Conservation (phyloP, 2,888 invertebrate species). For the Deilephila porcellus region DNA sequence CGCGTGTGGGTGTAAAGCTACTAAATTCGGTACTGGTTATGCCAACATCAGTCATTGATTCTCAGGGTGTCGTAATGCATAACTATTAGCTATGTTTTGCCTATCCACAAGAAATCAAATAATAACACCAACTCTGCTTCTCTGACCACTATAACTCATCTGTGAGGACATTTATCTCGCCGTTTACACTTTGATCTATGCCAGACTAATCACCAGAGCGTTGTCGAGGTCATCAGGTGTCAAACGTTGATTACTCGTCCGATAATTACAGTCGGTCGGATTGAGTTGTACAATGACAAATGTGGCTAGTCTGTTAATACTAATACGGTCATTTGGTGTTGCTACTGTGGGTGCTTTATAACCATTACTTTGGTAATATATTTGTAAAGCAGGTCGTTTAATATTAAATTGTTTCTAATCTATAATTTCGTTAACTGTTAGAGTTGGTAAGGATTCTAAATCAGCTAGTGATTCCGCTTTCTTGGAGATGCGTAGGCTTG, state of each 20-base stretch:
- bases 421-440: too few relatives aligned
- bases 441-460: too few relatives aligned
- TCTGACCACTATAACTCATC: background rate
- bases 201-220: background rate
- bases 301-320: background rate
- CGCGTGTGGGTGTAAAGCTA: slow-evolving; percentile 4
- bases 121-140: background rate
- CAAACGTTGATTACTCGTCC: slow-evolving; percentile 11
- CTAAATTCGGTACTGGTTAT: background rate
- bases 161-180: background rate
- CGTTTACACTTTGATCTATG: slow-evolving; percentile 10
- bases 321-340: background rate
- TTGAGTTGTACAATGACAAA: slow-evolving; percentile 21
- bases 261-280: background rate
- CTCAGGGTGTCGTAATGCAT: background rate
- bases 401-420: too few relatives aligned
- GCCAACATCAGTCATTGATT: background rate
- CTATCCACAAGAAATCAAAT: background rate
- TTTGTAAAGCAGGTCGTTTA: too few relatives aligned
- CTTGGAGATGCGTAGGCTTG: too few relatives aligned
- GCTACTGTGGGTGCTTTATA: slow-evolving; percentile 8
- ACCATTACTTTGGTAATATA: too few relatives aligned
- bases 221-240: slow-evolving; percentile 5
- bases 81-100: slow-evolving; percentile 1
- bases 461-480: too few relatives aligned